Conservation (phyloP, 2,797 vertebrate species). For the Argentina silus region DNA sequence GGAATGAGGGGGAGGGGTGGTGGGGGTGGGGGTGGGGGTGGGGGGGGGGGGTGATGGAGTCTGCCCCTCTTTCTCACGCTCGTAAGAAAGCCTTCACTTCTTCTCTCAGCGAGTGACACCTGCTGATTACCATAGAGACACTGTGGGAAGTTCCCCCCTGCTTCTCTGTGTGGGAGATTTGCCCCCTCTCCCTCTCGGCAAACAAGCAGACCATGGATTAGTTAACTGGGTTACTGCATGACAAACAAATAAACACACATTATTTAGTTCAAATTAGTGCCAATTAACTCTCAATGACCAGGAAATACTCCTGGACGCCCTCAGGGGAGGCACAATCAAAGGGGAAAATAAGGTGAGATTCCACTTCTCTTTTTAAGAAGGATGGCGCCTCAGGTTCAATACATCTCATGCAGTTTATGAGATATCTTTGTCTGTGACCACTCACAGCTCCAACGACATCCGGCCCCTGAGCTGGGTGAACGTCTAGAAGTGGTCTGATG, state of each 20-base stretch:
- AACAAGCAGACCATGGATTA: conserved; percentile 83
- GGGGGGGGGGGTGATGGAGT: conserved; percentile 58
- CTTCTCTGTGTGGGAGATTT: conserved; percentile 75
- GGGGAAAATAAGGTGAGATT: not conserved
- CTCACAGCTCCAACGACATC: too few species aligned
- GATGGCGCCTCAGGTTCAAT: not conserved
- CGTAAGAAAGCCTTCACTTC: conserved; percentile 86
- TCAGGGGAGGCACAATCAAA: conserved; percentile 19
- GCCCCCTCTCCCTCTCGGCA: conserved; percentile 73
- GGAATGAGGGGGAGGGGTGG: conserved; percentile 43
- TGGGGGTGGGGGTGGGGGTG: conserved; percentile 19
- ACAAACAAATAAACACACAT: conserved; percentile 81
- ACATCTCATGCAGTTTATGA: not conserved
- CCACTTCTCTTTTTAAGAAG: not conserved
- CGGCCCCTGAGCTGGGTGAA: not conserved
- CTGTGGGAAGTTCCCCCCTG: conserved; percentile 81
- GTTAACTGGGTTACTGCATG: conserved; percentile 80
- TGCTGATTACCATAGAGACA: conserved; percentile 94
- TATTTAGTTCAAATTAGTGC: conserved; percentile 71
- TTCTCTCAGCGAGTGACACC: conserved; percentile 88
- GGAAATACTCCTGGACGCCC: conserved; percentile 40
- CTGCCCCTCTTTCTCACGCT: conserved; percentile 89
- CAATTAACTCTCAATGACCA: conserved; percentile 67
- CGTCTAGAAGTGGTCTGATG: not conserved
- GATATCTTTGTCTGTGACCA: not conserved